Percentiles rank a stretch among this genome's conserved stretches.
phyloP scores from a whole-genome alignment of 1,140 invertebrate genomes.

The Heterodera schachtii region DNA sequence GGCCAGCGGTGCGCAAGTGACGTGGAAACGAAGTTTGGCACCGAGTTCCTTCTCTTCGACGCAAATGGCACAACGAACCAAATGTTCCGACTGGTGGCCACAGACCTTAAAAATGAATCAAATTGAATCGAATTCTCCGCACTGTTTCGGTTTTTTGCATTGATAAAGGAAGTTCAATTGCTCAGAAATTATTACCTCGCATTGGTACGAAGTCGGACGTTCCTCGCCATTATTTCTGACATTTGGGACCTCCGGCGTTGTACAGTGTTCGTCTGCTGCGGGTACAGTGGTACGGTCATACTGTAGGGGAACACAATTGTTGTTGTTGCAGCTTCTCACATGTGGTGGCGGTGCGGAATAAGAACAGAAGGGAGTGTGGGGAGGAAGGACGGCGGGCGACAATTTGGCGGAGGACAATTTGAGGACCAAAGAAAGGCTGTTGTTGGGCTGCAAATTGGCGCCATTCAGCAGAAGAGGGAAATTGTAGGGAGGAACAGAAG shows the following conservation, averaged over 20 bases:
- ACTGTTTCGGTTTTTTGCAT: not conserved
- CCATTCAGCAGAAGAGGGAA: too few relatives aligned
- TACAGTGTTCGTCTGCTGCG: not conserved
- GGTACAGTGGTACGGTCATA: not conserved
- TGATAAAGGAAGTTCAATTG: not conserved
- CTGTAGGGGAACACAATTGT: not conserved
- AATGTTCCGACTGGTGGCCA: slow-evolving; percentile 26
- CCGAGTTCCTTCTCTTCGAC: slow-evolving; percentile 24
- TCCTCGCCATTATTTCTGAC: not conserved
- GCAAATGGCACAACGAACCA: slow-evolving; percentile 31
- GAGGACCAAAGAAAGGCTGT: too few relatives aligned
- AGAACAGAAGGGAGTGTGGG: too few relatives aligned
- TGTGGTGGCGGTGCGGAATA: not conserved
- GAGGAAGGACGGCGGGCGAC: too few relatives aligned
- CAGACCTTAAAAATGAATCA: slow-evolving; percentile 4
- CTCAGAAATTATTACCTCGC: not conserved
- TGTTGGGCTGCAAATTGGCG: too few relatives aligned
- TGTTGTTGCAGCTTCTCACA: not conserved
- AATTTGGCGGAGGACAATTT: too few relatives aligned
- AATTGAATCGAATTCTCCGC: not conserved
- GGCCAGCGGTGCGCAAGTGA: slow-evolving; percentile 41
- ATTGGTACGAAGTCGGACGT: not conserved
- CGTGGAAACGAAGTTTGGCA: slow-evolving; percentile 37
- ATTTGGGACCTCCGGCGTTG: not conserved
- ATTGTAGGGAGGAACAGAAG: too few relatives aligned